Percentiles rank a stretch among this genome's conserved stretches.
Evolutionary conservation across 2,113 vertebrate genomes (phyloP).

Genomic region (Nibea albiflora): DNA sequence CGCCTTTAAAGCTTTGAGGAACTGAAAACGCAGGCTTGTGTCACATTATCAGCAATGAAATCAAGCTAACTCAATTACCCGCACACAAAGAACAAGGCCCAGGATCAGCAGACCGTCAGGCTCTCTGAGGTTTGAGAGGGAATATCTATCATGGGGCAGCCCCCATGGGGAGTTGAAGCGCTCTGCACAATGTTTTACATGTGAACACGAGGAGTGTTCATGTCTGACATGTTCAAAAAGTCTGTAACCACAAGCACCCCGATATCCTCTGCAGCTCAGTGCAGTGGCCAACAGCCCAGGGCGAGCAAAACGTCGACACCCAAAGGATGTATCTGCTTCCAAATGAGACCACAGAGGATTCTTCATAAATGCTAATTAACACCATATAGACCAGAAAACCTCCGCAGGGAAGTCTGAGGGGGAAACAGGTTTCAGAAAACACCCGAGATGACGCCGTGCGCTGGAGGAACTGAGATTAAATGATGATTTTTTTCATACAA

Average conservation of each 20-base stretch:
- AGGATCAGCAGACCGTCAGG: neutral
- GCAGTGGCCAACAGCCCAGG: neutral
- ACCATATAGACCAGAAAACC: neutral
- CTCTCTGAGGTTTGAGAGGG: neutral
- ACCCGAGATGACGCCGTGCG: neutral
- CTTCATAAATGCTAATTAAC: slow-evolving; percentile 25
- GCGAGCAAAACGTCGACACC: neutral
- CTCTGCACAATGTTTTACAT: no score
- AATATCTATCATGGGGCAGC: no score
- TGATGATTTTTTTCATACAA: neutral
- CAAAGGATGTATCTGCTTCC: neutral
- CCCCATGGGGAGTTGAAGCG: no score
- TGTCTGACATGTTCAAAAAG: neutral
- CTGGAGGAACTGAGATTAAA: neutral
- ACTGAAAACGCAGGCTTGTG: neutral
- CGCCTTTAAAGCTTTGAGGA: neutral
- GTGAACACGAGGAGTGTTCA: neutral
- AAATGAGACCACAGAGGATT: slow-evolving; percentile 51
- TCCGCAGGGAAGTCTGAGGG: neutral
- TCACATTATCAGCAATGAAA: slow-evolving; percentile 7
- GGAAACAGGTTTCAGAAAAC: neutral
- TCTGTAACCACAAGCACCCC: neutral
- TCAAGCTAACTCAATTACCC: neutral
- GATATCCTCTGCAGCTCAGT: neutral
- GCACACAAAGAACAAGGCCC: neutral